Evolutionary conservation across 1,140 invertebrate genomes (phyloP), one percentile per base, ranked within the genome.

Genomic region (Batillaria attramentaria): DNA sequence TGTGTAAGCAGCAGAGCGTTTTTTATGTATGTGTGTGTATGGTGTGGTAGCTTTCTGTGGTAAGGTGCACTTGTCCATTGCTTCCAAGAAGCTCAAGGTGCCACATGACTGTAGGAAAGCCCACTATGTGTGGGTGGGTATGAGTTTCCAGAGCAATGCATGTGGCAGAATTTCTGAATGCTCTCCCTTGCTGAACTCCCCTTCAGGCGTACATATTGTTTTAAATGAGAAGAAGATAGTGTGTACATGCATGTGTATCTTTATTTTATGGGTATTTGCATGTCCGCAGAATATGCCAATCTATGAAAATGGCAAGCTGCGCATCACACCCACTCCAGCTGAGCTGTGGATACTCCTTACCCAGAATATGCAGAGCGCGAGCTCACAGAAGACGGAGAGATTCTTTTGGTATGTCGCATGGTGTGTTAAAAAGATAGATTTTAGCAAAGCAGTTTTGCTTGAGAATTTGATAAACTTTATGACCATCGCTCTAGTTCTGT

Each of bases 341-440:
- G 73, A 75, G 18, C 73, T 37, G 37, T 75, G 54, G 54, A 75
- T 28, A 35, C 57, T 1, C 57, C 73, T 3, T 75, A 75, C 31
- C 73, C 73, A 39, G 73, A 75, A 13, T 75, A 75, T 65, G 73
- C 73, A 3, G 73, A 75, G 10, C 73, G 73, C 31, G 73, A 75
- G 18, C 35, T 75, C 54, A 75, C 73, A 16, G 73, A 62, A 2
- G 39, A 20, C 10, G 73, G 73, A 20, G 73, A 75, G 13, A 62
- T 75, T 33, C 57, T 57, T 42, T 0, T 42, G 73, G 73, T 75
- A 62, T 46, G 24, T 41, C 20, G 31, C 28, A 5, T 28, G 16
- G 24, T 33, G 5, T 54, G 4, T 20, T 16, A 72, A 31, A 28
- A 28, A 8, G 10, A 13, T 16, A 31, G 28, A n/a, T 28, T 24